Evolutionary conservation across 1,140 invertebrate species (phyloP).

Genomic region (Philaenus spumarius): DNA sequence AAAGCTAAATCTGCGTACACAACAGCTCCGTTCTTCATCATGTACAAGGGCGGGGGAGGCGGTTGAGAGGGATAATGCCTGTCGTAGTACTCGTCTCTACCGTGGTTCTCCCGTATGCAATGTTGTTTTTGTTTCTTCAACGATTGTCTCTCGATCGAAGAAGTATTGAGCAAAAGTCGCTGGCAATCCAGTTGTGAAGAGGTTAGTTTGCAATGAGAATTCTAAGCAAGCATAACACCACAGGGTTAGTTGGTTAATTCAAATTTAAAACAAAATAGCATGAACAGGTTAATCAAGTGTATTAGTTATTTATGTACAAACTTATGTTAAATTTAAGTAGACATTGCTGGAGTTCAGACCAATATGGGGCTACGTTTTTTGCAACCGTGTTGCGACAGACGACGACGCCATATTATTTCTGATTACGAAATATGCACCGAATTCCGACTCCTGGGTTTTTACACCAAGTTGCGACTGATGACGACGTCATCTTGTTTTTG

Average conservation of each 20-base stretch:
- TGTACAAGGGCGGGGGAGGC: background rate
- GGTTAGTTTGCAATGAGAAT: slow-evolving; percentile 16
- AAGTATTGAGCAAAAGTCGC: slow-evolving; percentile 7
- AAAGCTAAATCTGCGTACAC: slow-evolving; percentile 35
- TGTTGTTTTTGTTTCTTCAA: slow-evolving; percentile 15
- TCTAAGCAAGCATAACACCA: slow-evolving; percentile 1
- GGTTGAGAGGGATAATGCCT: no score
- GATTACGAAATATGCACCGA: no score
- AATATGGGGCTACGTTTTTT: no score
- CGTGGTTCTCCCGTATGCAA: background rate
- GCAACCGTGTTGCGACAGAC: no score
- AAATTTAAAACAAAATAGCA: background rate
- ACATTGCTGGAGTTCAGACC: no score
- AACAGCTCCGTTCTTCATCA: slow-evolving; percentile 19
- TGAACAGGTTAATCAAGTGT: no score
- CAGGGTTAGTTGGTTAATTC: background rate
- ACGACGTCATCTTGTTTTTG: no score
- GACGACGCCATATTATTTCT: no score
- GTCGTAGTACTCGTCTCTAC: slow-evolving; percentile 9
- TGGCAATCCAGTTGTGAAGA: slow-evolving; percentile 13
- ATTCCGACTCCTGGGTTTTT: no score
- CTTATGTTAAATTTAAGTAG: no score
- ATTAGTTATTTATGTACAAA: no score
- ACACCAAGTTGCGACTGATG: no score
- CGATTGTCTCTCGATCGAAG: slow-evolving; percentile 7